These are phyloP conservation scores for Simalia tracyae DNA, from an alignment of 2,797 vertebrate species.

Conservation along the genomic window DNA sequence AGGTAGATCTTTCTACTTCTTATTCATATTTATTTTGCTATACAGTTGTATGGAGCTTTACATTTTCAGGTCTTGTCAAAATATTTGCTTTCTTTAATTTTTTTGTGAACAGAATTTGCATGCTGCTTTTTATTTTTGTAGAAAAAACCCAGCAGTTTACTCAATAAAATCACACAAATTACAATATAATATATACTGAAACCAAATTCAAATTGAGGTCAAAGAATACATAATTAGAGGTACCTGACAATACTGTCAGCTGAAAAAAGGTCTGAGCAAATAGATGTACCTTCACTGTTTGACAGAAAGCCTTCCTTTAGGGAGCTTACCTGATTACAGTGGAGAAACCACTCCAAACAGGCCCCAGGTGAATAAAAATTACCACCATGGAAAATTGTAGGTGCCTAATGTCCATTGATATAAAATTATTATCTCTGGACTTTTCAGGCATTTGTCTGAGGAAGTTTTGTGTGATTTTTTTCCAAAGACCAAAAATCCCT, in stretches of 20 bases:
- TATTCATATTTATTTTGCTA: too few species aligned
- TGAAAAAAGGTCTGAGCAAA: too few species aligned
- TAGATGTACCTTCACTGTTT: too few species aligned
- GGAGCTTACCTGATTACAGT: too few species aligned
- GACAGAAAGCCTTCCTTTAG: too few species aligned
- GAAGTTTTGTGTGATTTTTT: not conserved
- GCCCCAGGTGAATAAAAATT: not conserved
- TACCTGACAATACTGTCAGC: too few species aligned
- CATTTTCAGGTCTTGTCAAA: not conserved
- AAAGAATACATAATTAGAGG: too few species aligned
- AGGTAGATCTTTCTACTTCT: too few species aligned
- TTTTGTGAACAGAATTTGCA: not conserved
- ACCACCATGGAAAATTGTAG: not conserved
- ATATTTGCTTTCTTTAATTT: not conserved
- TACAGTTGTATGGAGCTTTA: too few species aligned
- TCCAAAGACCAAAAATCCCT: not conserved
- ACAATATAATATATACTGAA: too few species aligned
- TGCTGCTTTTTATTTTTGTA: not conserved
- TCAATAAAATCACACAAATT: not conserved
- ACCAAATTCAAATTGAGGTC: too few species aligned
- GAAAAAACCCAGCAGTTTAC: not conserved
- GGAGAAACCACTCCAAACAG: too few species aligned
- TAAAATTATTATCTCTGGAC: constrained; percentile 2
- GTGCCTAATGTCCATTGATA: not conserved
- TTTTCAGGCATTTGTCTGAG: not conserved